phyloP scores from a whole-genome alignment of 2,113 vertebrate genomes.

The Aptenodytes patagonicus region DNA sequence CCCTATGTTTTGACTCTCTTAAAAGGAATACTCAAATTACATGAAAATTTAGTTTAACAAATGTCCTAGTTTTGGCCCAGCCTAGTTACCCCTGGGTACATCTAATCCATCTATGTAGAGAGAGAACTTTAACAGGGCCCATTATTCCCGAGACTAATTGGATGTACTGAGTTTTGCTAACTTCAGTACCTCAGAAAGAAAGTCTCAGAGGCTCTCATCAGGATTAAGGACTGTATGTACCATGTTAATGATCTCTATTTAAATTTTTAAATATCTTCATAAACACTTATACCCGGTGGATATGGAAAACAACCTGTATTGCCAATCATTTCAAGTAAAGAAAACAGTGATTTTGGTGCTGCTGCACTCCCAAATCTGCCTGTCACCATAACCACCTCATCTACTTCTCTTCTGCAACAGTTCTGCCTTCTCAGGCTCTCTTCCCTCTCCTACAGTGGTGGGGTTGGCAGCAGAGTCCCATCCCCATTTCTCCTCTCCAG shows the following conservation, averaged over 20 bases:
- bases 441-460: not conserved
- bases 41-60: not conserved
- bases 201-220: not conserved
- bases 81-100: not conserved
- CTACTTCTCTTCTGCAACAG: not conserved
- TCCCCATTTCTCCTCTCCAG: not conserved
- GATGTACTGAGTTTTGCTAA: not conserved
- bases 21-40: not conserved
- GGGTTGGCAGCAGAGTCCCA: not conserved
- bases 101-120: not conserved
- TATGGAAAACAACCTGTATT: not conserved
- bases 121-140: not conserved
- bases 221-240: not conserved
- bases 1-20: not conserved
- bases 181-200: not conserved
- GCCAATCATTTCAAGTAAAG: not conserved
- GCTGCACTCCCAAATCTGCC: not conserved
- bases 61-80: not conserved
- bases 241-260: not conserved
- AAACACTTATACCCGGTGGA: not conserved
- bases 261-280: not conserved
- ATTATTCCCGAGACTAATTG: not conserved
- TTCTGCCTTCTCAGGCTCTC: not conserved
- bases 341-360: not conserved
- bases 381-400: not conserved